These are phyloP conservation scores for Channa maculata DNA, from an alignment of 2,113 vertebrate genomes.

Conservation along the genomic window DNA sequence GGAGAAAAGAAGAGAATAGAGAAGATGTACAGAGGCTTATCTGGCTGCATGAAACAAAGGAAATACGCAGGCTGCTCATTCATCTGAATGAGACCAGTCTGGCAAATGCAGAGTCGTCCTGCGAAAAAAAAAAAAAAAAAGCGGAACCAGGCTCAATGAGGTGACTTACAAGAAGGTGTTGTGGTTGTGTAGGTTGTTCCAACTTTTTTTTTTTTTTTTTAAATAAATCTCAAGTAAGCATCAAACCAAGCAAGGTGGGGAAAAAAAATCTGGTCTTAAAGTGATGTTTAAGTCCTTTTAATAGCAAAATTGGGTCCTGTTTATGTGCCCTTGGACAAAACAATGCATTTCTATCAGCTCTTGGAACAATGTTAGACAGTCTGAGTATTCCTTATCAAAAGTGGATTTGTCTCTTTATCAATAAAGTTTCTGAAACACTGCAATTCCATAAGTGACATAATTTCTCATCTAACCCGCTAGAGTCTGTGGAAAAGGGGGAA, in stretches of 20 bases:
- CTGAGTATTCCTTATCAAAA: not conserved
- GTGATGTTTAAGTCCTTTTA: not conserved
- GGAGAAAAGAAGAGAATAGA: not conserved
- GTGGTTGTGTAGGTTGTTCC: not conserved
- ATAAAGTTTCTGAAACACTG: not conserved
- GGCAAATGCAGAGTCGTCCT: not conserved
- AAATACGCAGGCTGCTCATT: constrained; percentile 10
- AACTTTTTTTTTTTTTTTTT: not conserved
- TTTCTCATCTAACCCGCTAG: not conserved
- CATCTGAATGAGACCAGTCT: constrained; percentile 17
- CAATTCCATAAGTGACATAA: not conserved
- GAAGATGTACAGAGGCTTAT: constrained; percentile 42
- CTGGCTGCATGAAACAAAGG: constrained; percentile 12
- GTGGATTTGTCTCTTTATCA: not conserved
- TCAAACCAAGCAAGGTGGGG: constrained; percentile 1
- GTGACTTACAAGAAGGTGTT: not conserved
- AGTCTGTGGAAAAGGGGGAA: not conserved
- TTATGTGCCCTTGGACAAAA: constrained; percentile 5
- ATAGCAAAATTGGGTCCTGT: constrained; percentile 12
- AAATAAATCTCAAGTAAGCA: not conserved
- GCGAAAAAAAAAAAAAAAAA: constrained; percentile 3
- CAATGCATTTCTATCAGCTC: not conserved
- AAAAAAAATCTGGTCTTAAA: constrained; percentile 1
- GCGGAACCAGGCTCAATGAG: not conserved
- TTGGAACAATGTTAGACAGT: not conserved